Evolutionary conservation across 2,113 vertebrate species (phyloP).

Genomic region (Pimephales promelas): DNA sequence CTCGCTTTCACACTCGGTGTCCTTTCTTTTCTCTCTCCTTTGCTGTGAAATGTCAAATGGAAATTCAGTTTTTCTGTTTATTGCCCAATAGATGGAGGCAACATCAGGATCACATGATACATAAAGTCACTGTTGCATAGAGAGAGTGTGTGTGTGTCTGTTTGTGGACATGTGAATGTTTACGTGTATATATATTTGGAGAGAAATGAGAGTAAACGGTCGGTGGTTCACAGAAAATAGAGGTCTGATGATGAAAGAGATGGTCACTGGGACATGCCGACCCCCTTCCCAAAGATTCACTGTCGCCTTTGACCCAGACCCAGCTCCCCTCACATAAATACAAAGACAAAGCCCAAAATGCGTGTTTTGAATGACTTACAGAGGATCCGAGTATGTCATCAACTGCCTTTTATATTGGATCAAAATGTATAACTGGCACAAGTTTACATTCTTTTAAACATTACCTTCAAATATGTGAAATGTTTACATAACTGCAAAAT

Average conservation of each 20-base stretch:
- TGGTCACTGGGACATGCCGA: constrained; percentile 59
- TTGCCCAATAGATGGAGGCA: constrained; percentile 30
- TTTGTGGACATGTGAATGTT: neutral
- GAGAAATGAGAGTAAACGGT: constrained; percentile 60
- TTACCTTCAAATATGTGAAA: too few relatives aligned
- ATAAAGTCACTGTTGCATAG: constrained; percentile 21
- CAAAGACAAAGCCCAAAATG: neutral
- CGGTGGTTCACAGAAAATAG: constrained; percentile 67
- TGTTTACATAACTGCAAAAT: neutral
- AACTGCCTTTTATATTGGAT: neutral
- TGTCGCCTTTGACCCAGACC: constrained; percentile 73
- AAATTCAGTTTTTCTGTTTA: constrained; percentile 30
- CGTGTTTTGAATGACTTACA: neutral
- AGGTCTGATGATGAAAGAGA: constrained; percentile 73
- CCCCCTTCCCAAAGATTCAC: constrained; percentile 68
- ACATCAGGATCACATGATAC: constrained; percentile 34
- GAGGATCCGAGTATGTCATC: neutral
- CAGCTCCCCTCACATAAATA: neutral
- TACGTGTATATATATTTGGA: constrained; percentile 14
- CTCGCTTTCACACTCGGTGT: neutral
- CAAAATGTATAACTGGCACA: too few relatives aligned
- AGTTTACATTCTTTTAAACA: too few relatives aligned
- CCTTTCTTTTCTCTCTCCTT: neutral
- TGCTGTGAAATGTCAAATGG: constrained; percentile 42
- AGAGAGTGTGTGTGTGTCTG: constrained; percentile 38